These are phyloP conservation scores for Aphelinus certus DNA, from an alignment of 1,140 invertebrate species.

Conservation along the genomic window DNA sequence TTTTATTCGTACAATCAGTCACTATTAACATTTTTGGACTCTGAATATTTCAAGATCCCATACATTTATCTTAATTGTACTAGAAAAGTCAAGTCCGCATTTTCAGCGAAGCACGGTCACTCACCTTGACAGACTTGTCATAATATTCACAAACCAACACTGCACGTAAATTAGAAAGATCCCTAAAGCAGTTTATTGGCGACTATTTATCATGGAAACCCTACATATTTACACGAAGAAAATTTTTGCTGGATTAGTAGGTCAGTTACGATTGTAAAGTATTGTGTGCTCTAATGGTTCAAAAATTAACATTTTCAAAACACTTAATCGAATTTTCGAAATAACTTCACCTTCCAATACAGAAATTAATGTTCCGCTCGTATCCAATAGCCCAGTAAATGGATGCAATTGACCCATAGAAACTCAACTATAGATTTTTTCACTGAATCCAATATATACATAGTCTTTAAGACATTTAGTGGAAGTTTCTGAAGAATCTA, in stretches of 20 bases:
- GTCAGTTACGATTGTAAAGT: not conserved
- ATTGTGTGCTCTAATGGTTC: not conserved
- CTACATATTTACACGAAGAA: slow-evolving; percentile 16
- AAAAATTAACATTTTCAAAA: no score
- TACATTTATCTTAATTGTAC: slow-evolving; percentile 14
- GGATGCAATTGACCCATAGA: no score
- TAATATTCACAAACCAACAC: slow-evolving; percentile 16
- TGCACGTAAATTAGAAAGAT: slow-evolving; percentile 4
- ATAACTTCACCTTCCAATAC: no score
- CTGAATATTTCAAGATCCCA: not conserved
- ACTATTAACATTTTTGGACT: slow-evolving; percentile 18
- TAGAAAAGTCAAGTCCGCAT: not conserved
- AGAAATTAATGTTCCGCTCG: no score
- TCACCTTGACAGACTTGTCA: slow-evolving; percentile 12
- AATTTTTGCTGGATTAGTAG: not conserved
- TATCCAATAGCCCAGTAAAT: no score
- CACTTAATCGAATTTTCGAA: no score
- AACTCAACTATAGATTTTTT: no score
- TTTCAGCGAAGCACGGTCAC: not conserved
- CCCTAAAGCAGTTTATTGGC: slow-evolving; percentile 1
- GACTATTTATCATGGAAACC: slow-evolving; percentile 1
- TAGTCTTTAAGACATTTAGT: no score
- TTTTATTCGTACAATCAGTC: slow-evolving; percentile 24
- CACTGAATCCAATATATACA: no score
- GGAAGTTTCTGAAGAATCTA: not conserved